Conservation (phyloP, 1,140 invertebrate genomes). For the Euura saliciscinereae region DNA sequence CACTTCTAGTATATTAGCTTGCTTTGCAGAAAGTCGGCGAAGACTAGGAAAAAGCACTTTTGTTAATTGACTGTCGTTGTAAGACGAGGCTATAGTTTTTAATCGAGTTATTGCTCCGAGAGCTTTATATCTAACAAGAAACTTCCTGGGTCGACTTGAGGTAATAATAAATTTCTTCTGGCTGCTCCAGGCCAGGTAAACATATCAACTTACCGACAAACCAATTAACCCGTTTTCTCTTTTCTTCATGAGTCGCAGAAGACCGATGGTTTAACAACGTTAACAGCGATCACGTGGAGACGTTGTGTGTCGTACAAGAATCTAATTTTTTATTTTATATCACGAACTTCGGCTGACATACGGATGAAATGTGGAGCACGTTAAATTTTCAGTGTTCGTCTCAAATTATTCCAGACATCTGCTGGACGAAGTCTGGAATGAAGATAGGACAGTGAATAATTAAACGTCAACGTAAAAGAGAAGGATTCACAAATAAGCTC, state of each 20-base stretch:
- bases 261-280: background rate
- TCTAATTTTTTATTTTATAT: too few relatives aligned
- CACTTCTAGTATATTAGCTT: too few relatives aligned
- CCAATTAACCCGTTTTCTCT: background rate
- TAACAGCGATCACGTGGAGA: background rate
- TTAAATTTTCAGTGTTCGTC: too few relatives aligned
- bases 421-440: too few relatives aligned
- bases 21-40: background rate
- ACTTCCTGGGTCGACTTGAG: background rate
- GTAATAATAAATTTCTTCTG: background rate
- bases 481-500: too few relatives aligned
- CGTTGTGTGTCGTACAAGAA: too few relatives aligned
- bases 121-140: slow-evolving; percentile 1
- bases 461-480: too few relatives aligned
- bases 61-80: background rate
- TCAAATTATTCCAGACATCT: too few relatives aligned
- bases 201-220: background rate
- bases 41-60: background rate
- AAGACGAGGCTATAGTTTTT: background rate
- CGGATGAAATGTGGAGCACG: too few relatives aligned
- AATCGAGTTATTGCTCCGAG: slow-evolving; percentile 2
- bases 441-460: too few relatives aligned
- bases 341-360: too few relatives aligned
- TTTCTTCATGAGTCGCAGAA: too few relatives aligned
- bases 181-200: background rate